phyloP scores from a whole-genome alignment of 1,140 invertebrate genomes.

The Philaenus spumarius region DNA sequence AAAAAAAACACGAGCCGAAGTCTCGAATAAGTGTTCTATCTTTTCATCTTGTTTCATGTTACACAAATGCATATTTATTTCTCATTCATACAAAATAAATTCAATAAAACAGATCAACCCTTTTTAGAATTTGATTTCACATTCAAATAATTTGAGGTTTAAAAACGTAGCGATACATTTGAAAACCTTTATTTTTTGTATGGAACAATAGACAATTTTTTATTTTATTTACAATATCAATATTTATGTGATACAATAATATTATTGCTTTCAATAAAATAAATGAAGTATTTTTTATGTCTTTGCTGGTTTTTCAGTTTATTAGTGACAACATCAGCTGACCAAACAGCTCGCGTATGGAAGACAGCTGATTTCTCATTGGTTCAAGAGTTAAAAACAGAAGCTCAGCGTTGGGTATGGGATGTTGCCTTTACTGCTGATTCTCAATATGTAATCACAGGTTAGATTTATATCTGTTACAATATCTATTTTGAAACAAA shows the following conservation, averaged over 20 bases:
- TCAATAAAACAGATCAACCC: too few relatives aligned
- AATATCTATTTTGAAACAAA: too few relatives aligned
- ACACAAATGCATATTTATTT: too few relatives aligned
- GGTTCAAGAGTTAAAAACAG: slow-evolving; percentile 66
- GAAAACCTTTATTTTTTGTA: slow-evolving; percentile 18
- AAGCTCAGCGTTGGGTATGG: slow-evolving; percentile 94
- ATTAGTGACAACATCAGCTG: slow-evolving; percentile 90
- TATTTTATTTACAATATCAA: background rate
- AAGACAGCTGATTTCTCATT: slow-evolving; percentile 73
- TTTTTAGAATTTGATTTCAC: too few relatives aligned
- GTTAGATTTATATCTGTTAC: too few relatives aligned
- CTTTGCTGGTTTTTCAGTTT: slow-evolving; percentile 48
- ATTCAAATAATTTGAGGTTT: too few relatives aligned
- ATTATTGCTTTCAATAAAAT: background rate
- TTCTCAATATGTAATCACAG: slow-evolving; percentile 90
- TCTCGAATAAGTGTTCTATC: too few relatives aligned
- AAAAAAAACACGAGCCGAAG: too few relatives aligned
- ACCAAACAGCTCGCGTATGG: slow-evolving; percentile 88
- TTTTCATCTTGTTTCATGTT: too few relatives aligned
- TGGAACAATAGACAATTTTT: background rate
- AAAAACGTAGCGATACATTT: too few relatives aligned
- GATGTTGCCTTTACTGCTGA: slow-evolving; percentile 95
- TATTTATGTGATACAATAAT: background rate
- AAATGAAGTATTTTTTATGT: too few relatives aligned
- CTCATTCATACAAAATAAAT: too few relatives aligned